Conservation (phyloP, 2,797 vertebrate species). For the Sebastes kiyomatsui region DNA sequence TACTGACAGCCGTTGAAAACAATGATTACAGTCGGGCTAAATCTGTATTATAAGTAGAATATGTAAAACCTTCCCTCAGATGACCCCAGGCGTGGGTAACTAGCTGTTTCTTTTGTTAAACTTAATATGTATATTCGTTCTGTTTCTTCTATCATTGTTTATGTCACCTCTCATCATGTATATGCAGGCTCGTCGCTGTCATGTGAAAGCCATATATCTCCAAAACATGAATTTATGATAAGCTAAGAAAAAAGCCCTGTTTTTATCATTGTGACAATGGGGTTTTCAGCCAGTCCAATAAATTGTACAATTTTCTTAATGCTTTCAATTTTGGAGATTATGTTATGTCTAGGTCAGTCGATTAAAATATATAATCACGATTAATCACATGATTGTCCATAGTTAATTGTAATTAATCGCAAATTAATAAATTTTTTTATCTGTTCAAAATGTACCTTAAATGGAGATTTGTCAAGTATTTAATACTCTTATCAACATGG, state of each 20-base stretch:
- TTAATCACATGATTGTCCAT: too few species aligned
- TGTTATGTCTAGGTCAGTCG: too few species aligned
- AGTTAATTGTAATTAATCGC: too few species aligned
- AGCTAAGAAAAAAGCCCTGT: neutral
- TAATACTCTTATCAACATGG: too few species aligned
- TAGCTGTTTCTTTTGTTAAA: too few species aligned
- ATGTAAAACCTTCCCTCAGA: neutral
- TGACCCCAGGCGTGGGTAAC: neutral
- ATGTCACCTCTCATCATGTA: neutral
- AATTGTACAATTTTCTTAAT: too few species aligned
- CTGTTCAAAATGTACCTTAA: too few species aligned
- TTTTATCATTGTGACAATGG: neutral
- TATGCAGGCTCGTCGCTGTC: neutral
- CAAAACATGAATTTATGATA: neutral
- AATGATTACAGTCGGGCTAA: neutral
- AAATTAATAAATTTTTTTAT: too few species aligned
- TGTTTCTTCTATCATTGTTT: neutral
- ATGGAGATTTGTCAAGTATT: too few species aligned
- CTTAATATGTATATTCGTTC: neutral
- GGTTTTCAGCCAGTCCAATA: neutral
- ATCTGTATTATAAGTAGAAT: conserved; percentile 4
- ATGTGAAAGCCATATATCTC: neutral
- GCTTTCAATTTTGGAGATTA: too few species aligned
- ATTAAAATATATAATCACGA: too few species aligned
- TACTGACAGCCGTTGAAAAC: conserved; percentile 4